phyloP scores from a whole-genome alignment of 2,113 vertebrate genomes.

The Rhadina sibilatrix region DNA sequence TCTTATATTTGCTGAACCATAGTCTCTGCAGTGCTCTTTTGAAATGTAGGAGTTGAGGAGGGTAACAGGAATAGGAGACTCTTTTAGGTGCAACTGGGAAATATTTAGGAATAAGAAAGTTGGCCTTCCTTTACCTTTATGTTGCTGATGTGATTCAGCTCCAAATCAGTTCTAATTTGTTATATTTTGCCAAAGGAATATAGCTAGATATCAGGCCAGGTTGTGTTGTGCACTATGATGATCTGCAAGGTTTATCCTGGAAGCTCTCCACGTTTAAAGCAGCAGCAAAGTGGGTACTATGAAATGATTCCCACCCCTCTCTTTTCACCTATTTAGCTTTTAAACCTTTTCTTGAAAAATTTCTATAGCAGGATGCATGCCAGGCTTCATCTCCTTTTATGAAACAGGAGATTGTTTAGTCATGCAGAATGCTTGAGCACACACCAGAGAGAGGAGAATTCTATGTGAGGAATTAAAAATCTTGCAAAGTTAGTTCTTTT shows the following conservation, averaged over 20 bases:
- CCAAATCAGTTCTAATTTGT: background rate
- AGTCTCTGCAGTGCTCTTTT: background rate
- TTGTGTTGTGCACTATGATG: background rate
- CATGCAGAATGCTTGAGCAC: background rate
- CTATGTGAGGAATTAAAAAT: background rate
- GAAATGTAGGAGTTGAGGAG: background rate
- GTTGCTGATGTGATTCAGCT: background rate
- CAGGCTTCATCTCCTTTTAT: background rate
- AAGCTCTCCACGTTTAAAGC: background rate
- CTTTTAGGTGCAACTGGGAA: background rate
- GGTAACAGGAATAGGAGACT: background rate
- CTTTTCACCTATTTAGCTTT: background rate
- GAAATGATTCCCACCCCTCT: background rate
- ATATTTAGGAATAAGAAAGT: background rate
- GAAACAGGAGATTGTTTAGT: background rate
- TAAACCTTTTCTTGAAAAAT: background rate
- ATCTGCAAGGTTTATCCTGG: background rate
- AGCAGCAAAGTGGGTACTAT: background rate
- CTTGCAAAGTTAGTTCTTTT: background rate
- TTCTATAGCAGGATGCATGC: background rate
- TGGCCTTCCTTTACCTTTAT: background rate
- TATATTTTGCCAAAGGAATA: accelerated
- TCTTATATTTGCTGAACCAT: background rate
- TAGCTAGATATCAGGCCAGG: background rate
- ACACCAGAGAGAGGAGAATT: background rate